Conservation (phyloP, 2,113 vertebrate genomes). For the Condylura cristata region DNA sequence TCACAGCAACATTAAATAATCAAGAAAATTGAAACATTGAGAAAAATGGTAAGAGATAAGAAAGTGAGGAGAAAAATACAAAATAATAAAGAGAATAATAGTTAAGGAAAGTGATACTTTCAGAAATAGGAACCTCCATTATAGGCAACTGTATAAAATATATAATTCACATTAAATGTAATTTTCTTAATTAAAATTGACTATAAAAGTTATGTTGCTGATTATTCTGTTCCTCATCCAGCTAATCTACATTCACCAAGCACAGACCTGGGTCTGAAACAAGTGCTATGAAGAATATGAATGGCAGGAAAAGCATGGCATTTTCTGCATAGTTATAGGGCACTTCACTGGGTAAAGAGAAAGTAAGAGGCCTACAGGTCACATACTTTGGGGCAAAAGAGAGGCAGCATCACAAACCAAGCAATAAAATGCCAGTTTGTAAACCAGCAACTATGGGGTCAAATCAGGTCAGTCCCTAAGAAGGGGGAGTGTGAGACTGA, state of each 20-base stretch:
- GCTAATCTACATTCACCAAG: not conserved
- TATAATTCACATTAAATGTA: not conserved
- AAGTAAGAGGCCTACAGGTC: not conserved
- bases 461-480: not conserved
- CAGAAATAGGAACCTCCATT: not conserved
- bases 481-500: accelerated
- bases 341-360: not conserved
- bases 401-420: not conserved
- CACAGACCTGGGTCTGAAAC: not conserved
- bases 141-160: not conserved
- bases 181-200: not conserved
- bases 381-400: not conserved
- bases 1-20: not conserved
- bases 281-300: not conserved
- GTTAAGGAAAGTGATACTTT: not conserved
- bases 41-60: not conserved
- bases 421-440: not conserved
- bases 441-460: not conserved
- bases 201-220: not conserved
- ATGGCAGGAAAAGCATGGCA: not conserved
- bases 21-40: not conserved
- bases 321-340: not conserved
- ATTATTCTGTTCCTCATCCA: not conserved
- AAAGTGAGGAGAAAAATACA: not conserved
- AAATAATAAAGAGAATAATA: not conserved